These are phyloP conservation scores for Syngnathus scovelli DNA, from an alignment of 2,113 vertebrate genomes.

Conservation along the genomic window DNA sequence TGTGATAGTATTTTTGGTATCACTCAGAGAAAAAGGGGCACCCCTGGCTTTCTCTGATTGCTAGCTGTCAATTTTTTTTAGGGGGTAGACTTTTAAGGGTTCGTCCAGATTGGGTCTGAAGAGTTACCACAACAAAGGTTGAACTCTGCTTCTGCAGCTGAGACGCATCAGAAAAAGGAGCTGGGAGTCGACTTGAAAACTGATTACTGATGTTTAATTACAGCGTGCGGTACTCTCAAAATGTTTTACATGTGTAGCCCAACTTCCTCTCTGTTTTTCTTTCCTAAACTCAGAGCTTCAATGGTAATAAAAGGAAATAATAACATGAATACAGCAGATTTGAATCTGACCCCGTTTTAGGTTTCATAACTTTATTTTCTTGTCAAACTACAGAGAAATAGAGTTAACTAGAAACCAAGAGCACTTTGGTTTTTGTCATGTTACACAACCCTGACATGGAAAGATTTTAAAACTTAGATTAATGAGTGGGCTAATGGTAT, in stretches of 20 bases:
- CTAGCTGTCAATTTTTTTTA: conserved; percentile 45
- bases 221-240: conserved; percentile 21
- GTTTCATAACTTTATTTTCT: background rate
- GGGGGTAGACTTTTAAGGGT: conserved; percentile 5
- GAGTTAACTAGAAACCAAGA: background rate
- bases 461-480: no score
- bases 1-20: conserved; percentile 40
- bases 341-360: background rate
- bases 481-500: no score
- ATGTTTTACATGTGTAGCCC: conserved; percentile 20
- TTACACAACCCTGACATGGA: no score
- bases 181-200: conserved; percentile 32
- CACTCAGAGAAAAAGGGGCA: background rate
- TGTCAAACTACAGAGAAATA: background rate
- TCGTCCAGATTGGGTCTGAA: conserved; percentile 15
- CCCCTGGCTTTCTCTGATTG: conserved; percentile 38
- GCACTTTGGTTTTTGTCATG: no score
- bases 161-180: conserved; percentile 17
- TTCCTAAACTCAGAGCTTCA: background rate
- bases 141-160: conserved; percentile 14
- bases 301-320: background rate
- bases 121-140: conserved; percentile 39
- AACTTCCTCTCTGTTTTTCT: background rate
- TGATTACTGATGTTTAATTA: conserved; percentile 37
- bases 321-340: background rate